These are phyloP conservation scores for Neodiprion fabricii DNA, from an alignment of 1,140 invertebrate genomes.

Conservation along the genomic window DNA sequence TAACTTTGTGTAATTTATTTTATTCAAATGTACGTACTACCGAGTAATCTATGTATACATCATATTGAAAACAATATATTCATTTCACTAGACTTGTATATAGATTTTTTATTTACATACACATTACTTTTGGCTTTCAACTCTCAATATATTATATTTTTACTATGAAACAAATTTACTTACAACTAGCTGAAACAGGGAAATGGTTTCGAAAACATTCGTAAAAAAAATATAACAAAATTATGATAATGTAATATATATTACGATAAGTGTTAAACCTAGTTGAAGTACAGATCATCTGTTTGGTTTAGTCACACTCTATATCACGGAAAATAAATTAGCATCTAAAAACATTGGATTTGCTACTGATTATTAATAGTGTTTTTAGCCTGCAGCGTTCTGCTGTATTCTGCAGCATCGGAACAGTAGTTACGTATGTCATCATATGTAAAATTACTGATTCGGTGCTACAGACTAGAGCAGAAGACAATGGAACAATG, in stretches of 20 bases:
- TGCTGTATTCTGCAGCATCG: too few relatives aligned
- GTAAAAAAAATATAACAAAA: background rate
- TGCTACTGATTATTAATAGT: too few relatives aligned
- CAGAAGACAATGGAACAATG: too few relatives aligned
- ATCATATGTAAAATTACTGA: too few relatives aligned
- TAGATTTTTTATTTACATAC: background rate
- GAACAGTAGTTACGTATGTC: too few relatives aligned
- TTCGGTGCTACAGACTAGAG: too few relatives aligned
- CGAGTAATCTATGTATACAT: background rate
- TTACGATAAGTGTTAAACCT: background rate
- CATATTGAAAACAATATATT: background rate
- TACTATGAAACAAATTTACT: background rate
- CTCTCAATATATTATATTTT: background rate
- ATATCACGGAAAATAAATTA: too few relatives aligned
- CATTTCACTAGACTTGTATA: background rate
- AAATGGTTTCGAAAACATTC: background rate
- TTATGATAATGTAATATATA: background rate
- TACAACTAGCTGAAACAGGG: background rate
- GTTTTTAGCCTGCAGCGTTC: too few relatives aligned
- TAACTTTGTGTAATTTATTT: background rate
- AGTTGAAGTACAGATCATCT: background rate
- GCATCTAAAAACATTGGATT: too few relatives aligned
- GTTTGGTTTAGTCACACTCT: background rate
- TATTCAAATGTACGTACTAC: background rate
- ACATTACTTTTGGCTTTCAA: background rate